Evolutionary conservation across 2,113 vertebrate species (phyloP).

Genomic region (Pituophis catenifer): DNA sequence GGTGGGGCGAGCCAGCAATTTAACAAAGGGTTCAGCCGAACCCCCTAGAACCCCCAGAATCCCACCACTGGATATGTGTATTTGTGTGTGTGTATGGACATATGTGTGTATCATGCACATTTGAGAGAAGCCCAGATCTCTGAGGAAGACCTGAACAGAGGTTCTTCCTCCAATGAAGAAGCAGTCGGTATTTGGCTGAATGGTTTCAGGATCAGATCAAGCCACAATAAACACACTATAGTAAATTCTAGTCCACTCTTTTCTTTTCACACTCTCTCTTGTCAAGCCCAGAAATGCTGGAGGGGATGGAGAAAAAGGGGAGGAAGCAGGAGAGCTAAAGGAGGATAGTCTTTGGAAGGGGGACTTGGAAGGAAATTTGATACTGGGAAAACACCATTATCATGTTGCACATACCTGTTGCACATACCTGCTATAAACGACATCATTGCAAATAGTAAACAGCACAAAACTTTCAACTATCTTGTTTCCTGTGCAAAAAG

Average conservation of each 20-base stretch:
- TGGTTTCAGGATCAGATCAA: not conserved
- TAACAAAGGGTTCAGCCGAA: too few species aligned
- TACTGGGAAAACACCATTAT: not conserved
- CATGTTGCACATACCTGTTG: not conserved
- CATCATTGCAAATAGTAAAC: not conserved
- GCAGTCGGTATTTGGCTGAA: not conserved
- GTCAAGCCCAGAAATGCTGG: not conserved
- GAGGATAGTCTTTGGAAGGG: not conserved
- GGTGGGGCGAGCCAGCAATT: too few species aligned
- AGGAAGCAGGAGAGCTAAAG: not conserved
- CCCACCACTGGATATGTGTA: not conserved
- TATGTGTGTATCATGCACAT: not conserved
- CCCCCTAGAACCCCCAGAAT: too few species aligned
- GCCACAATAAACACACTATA: not conserved
- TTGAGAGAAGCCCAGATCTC: not conserved
- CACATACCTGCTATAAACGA: not conserved
- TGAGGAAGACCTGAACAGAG: not conserved
- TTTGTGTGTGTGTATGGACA: not conserved
- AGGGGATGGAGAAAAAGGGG: not conserved
- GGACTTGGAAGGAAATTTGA: not conserved
- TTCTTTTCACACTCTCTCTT: not conserved
- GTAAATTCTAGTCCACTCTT: not conserved
- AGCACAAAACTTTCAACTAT: not conserved
- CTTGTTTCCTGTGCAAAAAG: not conserved
- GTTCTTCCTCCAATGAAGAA: not conserved